Base-by-base conservation (phyloP, 1,140 invertebrate species). In the Hylyphantes graminicola region DNA sequence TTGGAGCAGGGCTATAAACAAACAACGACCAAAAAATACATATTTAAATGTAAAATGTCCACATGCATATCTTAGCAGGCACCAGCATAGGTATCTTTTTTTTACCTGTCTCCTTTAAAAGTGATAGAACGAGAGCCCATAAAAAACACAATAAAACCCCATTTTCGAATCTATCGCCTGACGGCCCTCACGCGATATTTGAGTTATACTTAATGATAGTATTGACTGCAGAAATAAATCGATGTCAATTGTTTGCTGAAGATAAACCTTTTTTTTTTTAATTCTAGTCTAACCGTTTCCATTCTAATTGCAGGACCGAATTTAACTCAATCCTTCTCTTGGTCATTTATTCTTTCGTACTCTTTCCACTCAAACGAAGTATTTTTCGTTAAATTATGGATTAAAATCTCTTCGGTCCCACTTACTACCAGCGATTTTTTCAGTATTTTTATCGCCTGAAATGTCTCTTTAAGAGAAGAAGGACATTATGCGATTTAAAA, bases 181-280 rank as follows among this genome's bases (percentile, higher is more conserved):
- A 81, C 79, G 55, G 19, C 48, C 17, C 80, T 74, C 80, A 83
- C 80, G 80, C 80, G 70, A 83, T 83, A 83, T 83, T 83, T 83
- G 80, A 83, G 80, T 83, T 83, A 74, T 72, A 83, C 80, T 83
- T 83, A 83, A 83, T 83, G 80, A 83, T 83, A 65, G 80, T 83
- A 83, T 83, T 83, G 80, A 75, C 80, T 73, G 57, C 59, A 50
- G 80, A 75, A 74, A 83, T 61, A 19, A 75, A 83, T 83, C 80
- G 80, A 83, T 83, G 17, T 21, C 79, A 67, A 67, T 82, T 83
- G 70, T 83, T 83, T 83, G 80, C 80, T 6, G 72, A 83, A 48
- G 68, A 81, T 73, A 72, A 73, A 81, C 51, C 51, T 83, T 83
- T 72, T 83, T 82, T 35, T 81, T 59, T 19, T 35, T 35, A 35